Evolutionary conservation across 64 coral and sea anemone genomes (phyloP).

Genomic region (Actinia equina): DNA sequence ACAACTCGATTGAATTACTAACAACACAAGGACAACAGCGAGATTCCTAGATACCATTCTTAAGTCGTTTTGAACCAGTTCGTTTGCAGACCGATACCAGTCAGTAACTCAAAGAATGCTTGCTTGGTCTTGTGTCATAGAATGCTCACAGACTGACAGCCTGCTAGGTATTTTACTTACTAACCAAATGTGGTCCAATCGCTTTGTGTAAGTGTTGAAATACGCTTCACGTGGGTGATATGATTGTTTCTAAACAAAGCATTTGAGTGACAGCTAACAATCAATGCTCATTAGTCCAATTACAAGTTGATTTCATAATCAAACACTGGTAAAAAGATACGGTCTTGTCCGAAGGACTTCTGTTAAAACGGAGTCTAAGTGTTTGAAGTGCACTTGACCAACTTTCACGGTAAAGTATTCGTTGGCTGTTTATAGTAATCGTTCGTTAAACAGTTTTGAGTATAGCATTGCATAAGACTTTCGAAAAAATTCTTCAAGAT

Average conservation of each 20-base stretch:
- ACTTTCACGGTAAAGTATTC: not conserved
- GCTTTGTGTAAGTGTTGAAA: constrained; percentile 32
- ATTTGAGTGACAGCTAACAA: constrained; percentile 23
- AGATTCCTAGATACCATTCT: not conserved
- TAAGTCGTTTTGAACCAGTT: not conserved
- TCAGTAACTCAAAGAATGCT: not conserved
- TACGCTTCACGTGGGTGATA: constrained; percentile 28
- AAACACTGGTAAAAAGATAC: not conserved
- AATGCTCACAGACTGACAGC: not conserved
- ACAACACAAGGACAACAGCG: not conserved
- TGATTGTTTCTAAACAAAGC: constrained; percentile 25
- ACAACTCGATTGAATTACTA: not conserved
- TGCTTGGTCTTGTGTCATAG: not conserved
- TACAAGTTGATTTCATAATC: constrained; percentile 6
- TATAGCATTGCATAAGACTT: too few relatives aligned
- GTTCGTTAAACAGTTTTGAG: too few relatives aligned
- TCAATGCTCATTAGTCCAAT: not conserved
- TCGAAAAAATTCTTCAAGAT: too few relatives aligned
- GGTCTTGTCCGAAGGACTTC: not conserved
- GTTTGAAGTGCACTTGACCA: not conserved
- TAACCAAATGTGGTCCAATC: not conserved
- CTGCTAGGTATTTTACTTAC: not conserved
- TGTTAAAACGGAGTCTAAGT: not conserved
- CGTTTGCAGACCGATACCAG: not conserved
- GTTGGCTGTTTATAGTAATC: not conserved